phyloP scores from a whole-genome alignment of 1,140 invertebrate species.

The Branchinecta lindahli region DNA sequence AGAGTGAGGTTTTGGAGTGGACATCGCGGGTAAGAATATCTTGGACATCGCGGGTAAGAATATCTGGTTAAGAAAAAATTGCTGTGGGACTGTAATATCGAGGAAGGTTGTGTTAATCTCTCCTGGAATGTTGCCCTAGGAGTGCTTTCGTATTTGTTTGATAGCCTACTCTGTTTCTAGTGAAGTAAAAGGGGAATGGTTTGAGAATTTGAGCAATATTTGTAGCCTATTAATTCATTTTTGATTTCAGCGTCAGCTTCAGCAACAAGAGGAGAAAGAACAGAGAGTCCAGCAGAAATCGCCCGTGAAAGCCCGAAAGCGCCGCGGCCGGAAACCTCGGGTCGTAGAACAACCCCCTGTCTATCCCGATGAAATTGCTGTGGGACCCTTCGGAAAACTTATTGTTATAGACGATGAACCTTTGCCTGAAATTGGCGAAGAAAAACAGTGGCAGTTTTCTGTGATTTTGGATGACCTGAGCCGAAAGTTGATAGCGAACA shows the following conservation, averaged over 20 bases:
- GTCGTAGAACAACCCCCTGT: not conserved
- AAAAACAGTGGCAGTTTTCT: constrained; percentile 3
- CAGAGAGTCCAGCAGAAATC: not conserved
- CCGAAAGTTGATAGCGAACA: not conserved
- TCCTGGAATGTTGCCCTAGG: too few species aligned
- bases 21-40: too few species aligned
- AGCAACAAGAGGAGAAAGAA: not conserved
- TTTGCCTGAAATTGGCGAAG: not conserved
- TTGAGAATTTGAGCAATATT: too few species aligned
- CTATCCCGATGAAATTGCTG: not conserved
- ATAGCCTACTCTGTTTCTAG: too few species aligned
- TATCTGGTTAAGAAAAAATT: too few species aligned
- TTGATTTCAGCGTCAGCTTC: not conserved
- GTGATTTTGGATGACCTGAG: not conserved
- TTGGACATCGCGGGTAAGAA: too few species aligned
- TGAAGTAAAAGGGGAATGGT: too few species aligned
- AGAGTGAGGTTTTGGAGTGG: too few species aligned
- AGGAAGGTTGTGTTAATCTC: too few species aligned
- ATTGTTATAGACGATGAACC: not conserved
- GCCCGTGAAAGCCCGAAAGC: not conserved
- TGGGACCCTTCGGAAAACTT: not conserved
- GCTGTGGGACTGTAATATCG: too few species aligned
- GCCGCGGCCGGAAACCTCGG: not conserved
- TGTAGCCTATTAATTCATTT: not conserved
- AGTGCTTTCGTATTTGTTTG: too few species aligned